phyloP scores from a whole-genome alignment of 1,140 invertebrate genomes.

The Leptinotarsa defecta region DNA sequence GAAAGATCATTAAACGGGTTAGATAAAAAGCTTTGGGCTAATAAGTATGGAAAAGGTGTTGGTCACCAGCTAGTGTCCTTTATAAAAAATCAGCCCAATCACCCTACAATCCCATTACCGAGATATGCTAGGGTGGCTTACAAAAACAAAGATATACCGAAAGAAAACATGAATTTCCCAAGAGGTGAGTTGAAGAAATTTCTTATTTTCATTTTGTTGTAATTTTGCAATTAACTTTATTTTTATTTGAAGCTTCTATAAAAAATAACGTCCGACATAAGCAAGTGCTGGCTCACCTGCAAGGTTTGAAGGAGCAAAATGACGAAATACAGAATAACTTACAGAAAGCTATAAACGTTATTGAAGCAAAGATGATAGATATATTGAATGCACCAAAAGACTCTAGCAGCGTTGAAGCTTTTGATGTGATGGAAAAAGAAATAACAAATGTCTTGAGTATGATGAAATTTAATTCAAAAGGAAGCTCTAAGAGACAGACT shows the following conservation, averaged over 20 bases:
- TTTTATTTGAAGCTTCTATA: not conserved
- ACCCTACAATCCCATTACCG: conserved; percentile 24
- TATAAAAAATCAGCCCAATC: conserved; percentile 32
- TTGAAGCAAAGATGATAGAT: conserved; percentile 49
- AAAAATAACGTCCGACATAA: conserved; percentile 21
- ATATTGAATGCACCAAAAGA: conserved; percentile 33
- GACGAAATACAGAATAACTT: conserved; percentile 43
- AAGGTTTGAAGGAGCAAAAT: conserved; percentile 37
- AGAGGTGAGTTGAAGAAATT: not conserved
- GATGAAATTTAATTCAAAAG: conserved; percentile 32
- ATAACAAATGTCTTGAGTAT: conserved; percentile 44
- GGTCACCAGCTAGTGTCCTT: conserved; percentile 36
- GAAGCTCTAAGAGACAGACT: not conserved
- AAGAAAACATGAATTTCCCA: not conserved
- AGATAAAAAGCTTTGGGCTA: conserved; percentile 39
- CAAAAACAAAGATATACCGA: not conserved
- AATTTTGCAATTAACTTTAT: not conserved
- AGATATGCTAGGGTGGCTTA: conserved; percentile 27
- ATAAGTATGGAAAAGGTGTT: conserved; percentile 39
- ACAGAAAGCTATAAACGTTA: conserved; percentile 46
- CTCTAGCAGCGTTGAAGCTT: conserved; percentile 39
- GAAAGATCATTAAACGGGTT: conserved; percentile 11
- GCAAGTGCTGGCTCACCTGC: conserved; percentile 37
- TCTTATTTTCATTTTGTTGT: not conserved
- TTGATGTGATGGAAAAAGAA: conserved; percentile 48